These are phyloP conservation scores for Borostomias antarcticus DNA, from an alignment of 2,797 vertebrate genomes.

Conservation along the genomic window DNA sequence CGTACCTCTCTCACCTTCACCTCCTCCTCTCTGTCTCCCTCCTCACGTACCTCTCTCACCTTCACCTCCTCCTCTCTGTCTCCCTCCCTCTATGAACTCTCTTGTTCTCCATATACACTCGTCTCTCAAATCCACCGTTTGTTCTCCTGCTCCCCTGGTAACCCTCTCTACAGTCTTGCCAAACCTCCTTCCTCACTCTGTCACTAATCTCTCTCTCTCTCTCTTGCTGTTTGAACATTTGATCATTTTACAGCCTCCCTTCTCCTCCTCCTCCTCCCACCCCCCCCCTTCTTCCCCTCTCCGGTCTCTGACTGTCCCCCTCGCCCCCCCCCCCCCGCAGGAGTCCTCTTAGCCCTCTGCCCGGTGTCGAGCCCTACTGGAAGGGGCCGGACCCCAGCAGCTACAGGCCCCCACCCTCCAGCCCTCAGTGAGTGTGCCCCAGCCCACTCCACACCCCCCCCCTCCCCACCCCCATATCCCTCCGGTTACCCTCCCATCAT, in stretches of 20 bases:
- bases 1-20: too few species aligned
- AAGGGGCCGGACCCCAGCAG: slow-evolving; percentile 72
- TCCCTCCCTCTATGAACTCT: too few species aligned
- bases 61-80: too few species aligned
- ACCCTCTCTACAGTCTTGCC: too few species aligned
- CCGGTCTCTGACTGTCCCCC: too few species aligned
- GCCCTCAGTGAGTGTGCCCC: slow-evolving; percentile 75
- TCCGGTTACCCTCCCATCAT: slow-evolving; percentile 16
- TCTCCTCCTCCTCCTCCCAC: slow-evolving; percentile 30
- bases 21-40: too few species aligned
- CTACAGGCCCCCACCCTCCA: slow-evolving; percentile 67
- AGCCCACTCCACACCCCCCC: neutral
- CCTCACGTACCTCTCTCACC: too few species aligned
- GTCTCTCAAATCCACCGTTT: slow-evolving; percentile 16
- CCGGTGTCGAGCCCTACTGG: slow-evolving; percentile 74
- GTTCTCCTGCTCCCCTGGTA: neutral
- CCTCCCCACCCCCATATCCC: slow-evolving; percentile 26
- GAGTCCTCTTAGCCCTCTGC: slow-evolving; percentile 75
- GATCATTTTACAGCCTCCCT: slow-evolving; percentile 30
- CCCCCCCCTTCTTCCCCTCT: slow-evolving; percentile 37
- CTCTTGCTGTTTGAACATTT: slow-evolving; percentile 22
- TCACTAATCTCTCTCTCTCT: slow-evolving; percentile 22
- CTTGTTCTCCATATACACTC: too few species aligned
- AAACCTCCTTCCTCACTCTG: slow-evolving; percentile 4
- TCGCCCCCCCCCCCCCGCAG: slow-evolving; percentile 66